Base-by-base conservation (phyloP, 2,888 invertebrate genomes). In the Drosophila nigritarsus region DNA sequence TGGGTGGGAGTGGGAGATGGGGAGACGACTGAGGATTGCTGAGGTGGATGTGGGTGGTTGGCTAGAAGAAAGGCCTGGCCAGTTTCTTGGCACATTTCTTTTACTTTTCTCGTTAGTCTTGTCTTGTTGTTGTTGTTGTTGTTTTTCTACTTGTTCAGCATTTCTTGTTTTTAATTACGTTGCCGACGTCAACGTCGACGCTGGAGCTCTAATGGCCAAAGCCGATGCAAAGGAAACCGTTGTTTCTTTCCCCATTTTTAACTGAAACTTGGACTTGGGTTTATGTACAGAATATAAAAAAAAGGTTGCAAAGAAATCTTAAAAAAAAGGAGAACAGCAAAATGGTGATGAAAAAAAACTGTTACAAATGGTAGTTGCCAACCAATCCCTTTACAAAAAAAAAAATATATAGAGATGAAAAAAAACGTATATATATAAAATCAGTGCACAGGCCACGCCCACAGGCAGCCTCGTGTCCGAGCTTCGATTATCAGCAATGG, bases 131-230 rank as follows among this genome's bases (percentile, higher is more conserved):
- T 65, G 32, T 32, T 68, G 62, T 62, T 65, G 55, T 65, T 65
- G 32, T 55, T 34, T 62, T 58, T 68, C 53, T 49, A 49, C 65
- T 55, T 70, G 66, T 62, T 54, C 50, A 75, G 73, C 65, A 78
- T 82, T 84, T 85, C 89, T 86, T 88, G 78, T 86, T 86, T 86
- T 86, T 86, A 86, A 86, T 88, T 86, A 86, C 85, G 81, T 83
- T 78, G 82, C 73, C 80, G 64, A 75, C 78, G 80, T 65, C 74
- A 56, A 65, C 77, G 76, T 65, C 60, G 79, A 60, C 55, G 73
- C 71, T 58, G 69, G 60, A 69, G 68, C 80, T 87, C 88, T 84
- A 85, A 85, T 83, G 83, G 87, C 69, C 78, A 65, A 42, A 60
- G 68, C 56, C 53, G 36, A 36, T 29, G 20, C 36, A 50, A 45